Percentiles rank a stretch among this genome's conserved stretches.
phyloP scores from a whole-genome alignment of 2,797 vertebrate species.

The Cynodonichthys magdalenae region DNA sequence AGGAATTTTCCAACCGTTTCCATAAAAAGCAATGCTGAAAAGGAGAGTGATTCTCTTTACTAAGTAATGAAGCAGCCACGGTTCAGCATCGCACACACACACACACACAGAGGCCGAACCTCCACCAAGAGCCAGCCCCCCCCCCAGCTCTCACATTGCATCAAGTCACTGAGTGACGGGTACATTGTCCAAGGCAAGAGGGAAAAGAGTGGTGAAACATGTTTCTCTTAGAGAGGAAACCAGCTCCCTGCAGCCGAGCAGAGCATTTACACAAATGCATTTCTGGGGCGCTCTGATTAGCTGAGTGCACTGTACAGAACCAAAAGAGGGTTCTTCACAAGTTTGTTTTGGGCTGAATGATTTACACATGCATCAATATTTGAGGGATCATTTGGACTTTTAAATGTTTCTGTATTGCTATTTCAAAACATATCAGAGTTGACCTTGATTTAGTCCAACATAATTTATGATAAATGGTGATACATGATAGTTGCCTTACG shows the following conservation, averaged over 20 bases:
- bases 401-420: slow-evolving; percentile 48
- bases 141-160: slow-evolving; percentile 74
- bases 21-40: slow-evolving; percentile 67
- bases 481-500: neutral
- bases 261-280: slow-evolving; percentile 39
- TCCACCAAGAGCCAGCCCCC: slow-evolving; percentile 42
- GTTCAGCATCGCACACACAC: slow-evolving; percentile 63
- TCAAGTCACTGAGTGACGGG: slow-evolving; percentile 74
- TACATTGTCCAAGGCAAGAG: slow-evolving; percentile 71
- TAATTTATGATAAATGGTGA: too few species aligned
- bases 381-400: slow-evolving; percentile 61
- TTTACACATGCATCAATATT: slow-evolving; percentile 65
- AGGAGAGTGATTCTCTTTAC: slow-evolving; percentile 67
- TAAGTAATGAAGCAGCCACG: slow-evolving; percentile 70
- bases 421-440: slow-evolving; percentile 14
- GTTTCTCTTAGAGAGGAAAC: slow-evolving; percentile 60
- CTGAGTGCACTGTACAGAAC: slow-evolving; percentile 34
- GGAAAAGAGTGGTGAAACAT: slow-evolving; percentile 74
- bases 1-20: slow-evolving; percentile 52
- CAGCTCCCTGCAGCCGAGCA: slow-evolving; percentile 38
- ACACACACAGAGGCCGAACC: slow-evolving; percentile 46
- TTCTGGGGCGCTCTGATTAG: slow-evolving; percentile 46
- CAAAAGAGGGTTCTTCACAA: slow-evolving; percentile 50
- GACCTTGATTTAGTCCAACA: neutral
- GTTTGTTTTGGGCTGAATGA: slow-evolving; percentile 58